Evolutionary conservation across 23 tunicate species (phyloP), one percentile per base, ranked within the genome.

Genomic region (Trididemnum miniatum): DNA sequence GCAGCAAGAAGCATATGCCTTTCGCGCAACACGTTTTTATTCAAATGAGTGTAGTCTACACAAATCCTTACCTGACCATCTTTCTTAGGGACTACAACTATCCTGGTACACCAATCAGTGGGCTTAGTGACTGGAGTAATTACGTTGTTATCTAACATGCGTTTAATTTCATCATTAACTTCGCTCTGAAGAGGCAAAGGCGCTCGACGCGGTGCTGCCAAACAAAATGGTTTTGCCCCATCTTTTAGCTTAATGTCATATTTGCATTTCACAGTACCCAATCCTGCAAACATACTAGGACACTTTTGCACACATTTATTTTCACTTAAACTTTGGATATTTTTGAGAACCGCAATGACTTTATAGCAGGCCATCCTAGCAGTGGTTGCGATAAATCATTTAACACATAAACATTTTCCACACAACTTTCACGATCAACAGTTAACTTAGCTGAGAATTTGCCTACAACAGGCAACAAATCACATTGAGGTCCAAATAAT

Each of bases 71-170:
- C 77, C 24, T 79, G 25, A n/a, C 75, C 83, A 34, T 25, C 32
- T 63, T 36, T 36, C 9, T 80, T 80, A 25, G 52, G 76, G 20
- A 80, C 85, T n/a, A 80, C 85, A 20, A 80, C 85, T 15, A 80
- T 80, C 5, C 77, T 31, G 12, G 77, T 9, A 71, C 77, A 71
- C 77, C 77, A 71, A 9, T 9, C 77, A 5, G 77, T 71, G 50
- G 79, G 79, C 2, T 78, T 5, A 5, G 82, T 57, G 34, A 52
- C 35, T 3, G 51, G 22, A 26, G 66, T 30, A 15, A 78, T 78
- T 20, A 78, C 82, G 18, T 35, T 71, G 20, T 30, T 15, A 24
- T 31, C 34, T 57, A 32, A 25, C 82, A 78, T 50, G 34, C 26
- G 71, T 15, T 78, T 34, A 24, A 78, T 30, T 78, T 52, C 71